Evolutionary conservation across 2,888 invertebrate species (phyloP), one percentile per base, ranked within the genome.

Genomic region (Acronicta aceris): DNA sequence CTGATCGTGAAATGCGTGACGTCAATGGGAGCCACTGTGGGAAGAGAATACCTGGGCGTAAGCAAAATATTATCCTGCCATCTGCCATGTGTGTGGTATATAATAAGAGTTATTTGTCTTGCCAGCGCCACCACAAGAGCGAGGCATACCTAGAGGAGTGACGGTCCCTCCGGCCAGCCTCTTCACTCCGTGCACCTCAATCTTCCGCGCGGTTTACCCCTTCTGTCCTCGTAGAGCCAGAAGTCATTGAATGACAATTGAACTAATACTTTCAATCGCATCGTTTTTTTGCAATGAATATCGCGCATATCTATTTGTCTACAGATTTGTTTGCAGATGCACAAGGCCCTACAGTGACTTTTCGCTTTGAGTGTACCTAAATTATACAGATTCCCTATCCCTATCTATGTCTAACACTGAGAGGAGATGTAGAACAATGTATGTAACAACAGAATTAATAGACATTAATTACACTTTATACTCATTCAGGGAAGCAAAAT

Each of bases 211-310:
- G 40, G 25, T 57, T 30, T 47, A 58, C 47, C 68, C 68, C 1
- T 43, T 66, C 33, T 72, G 67, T 73, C 66, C 66, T 16, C 49
- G 70, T 60, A 68, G 38, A 53, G 67, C 67, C 49, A 68, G 27
- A 68, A 53, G 27, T 74, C 67, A 68, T 41, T 68, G 52, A 43
- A 30, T 10, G 30, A 40, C 9, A 1, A 43, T 27, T 48, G 33
- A 45, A 25, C n/a, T 43, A 7, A 25, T 25, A 25, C 25, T 45
- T 45, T 13, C 12, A 36, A 13, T 38, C 38, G 38, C 38, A 38
- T 38, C 36, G 36, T 38, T 38, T 0, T n/a, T 13, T 38, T 38
- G n/a, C 13, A n/a, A 38, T n/a, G 3, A 36, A 36, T 36, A n/a
- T 36, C 13, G 5, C 36, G 36, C 36, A 36, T 36, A 13, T 36